Conservation (phyloP, 2,797 vertebrate genomes). For the Xyrichtys novacula region DNA sequence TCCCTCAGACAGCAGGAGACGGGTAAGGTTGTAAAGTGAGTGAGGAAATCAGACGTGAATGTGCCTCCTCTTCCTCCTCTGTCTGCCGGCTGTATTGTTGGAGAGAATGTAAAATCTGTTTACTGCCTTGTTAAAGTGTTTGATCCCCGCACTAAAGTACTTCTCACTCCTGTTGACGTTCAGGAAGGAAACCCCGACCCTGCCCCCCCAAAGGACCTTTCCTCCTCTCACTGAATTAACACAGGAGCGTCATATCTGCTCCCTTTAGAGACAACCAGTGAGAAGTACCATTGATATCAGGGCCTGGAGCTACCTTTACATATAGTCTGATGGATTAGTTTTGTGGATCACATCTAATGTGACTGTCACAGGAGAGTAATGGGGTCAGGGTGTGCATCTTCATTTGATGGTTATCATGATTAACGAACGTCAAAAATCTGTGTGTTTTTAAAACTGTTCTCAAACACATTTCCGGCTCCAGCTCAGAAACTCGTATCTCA, state of each 20-base stretch:
- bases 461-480: too few relatives aligned
- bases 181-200: slow-evolving; percentile 49
- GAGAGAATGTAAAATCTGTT: slow-evolving; percentile 45
- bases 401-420: too few relatives aligned
- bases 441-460: too few relatives aligned
- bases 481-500: too few relatives aligned
- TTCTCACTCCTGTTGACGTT: slow-evolving; percentile 40
- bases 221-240: slow-evolving; percentile 15
- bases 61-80: slow-evolving; percentile 48
- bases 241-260: slow-evolving; percentile 47
- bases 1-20: too few relatives aligned
- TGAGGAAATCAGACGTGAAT: not conserved
- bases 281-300: not conserved
- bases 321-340: too few relatives aligned
- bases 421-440: too few relatives aligned
- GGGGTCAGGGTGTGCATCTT: too few relatives aligned
- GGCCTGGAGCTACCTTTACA: too few relatives aligned
- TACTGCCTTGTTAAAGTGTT: slow-evolving; percentile 63
- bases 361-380: too few relatives aligned
- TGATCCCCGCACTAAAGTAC: slow-evolving; percentile 63
- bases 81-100: slow-evolving; percentile 58
- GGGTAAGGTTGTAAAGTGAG: not conserved
- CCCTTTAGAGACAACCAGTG: not conserved
- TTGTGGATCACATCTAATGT: too few relatives aligned
- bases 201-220: not conserved